Evolutionary conservation across 2,888 invertebrate species (phyloP).

Genomic region (Saturnia japonica): DNA sequence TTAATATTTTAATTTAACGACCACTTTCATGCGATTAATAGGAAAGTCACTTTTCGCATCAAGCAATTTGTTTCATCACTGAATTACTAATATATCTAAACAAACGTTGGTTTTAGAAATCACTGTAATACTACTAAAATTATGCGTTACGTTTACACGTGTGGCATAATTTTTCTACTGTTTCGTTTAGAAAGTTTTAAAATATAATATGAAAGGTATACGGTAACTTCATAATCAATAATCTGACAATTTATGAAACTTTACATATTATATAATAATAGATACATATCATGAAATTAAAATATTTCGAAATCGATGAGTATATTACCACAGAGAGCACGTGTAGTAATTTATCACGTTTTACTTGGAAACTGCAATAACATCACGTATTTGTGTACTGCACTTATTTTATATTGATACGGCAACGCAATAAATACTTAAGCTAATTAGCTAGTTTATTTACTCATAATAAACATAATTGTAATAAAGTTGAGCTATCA

Average conservation of each 20-base stretch:
- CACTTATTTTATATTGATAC: slow-evolving; percentile 17
- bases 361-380: slow-evolving; percentile 31
- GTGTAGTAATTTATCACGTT: slow-evolving; percentile 39
- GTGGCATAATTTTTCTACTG: neutral
- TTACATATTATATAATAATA: neutral
- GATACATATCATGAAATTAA: neutral
- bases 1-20: neutral
- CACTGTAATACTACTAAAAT: neutral
- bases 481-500: neutral
- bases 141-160: neutral
- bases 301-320: slow-evolving; percentile 18
- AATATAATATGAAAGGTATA: neutral
- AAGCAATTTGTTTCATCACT: neutral
- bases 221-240: neutral
- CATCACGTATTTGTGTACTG: slow-evolving; percentile 36
- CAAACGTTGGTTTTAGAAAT: neutral
- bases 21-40: neutral
- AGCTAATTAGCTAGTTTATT: slow-evolving; percentile 1
- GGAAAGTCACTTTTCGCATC: neutral
- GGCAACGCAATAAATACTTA: slow-evolving; percentile 19
- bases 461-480: neutral
- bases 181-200: neutral
- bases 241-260: slow-evolving; percentile 2
- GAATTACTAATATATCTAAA: neutral
- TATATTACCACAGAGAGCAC: slow-evolving; percentile 33